Percentiles rank a stretch among this genome's conserved stretches.
These are phyloP conservation scores for Nesometra sesokonis DNA, from an alignment of 35 echinoderm and acorn worm genomes.

Conservation along the genomic window DNA sequence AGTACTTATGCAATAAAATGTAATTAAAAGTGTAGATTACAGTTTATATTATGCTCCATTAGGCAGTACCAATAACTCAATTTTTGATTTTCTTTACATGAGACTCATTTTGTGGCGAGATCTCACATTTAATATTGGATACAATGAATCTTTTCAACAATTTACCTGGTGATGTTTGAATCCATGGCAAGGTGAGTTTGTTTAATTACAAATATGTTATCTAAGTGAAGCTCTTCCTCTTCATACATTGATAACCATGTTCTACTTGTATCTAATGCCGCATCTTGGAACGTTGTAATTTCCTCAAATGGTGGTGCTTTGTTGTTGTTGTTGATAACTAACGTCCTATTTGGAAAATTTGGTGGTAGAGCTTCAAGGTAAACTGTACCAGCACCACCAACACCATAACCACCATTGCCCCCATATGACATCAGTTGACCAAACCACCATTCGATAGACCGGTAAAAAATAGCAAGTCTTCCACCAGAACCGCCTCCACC, in stretches of 20 bases:
- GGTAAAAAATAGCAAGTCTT: constrained; percentile 60
- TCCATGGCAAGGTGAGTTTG: constrained; percentile 32
- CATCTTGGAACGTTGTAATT: constrained; percentile 8
- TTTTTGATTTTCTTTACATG: no score
- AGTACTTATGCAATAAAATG: no score
- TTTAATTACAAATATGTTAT: constrained; percentile 21
- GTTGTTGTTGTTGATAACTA: constrained; percentile 45
- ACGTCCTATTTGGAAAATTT: constrained; percentile 36
- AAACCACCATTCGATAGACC: constrained; percentile 57
- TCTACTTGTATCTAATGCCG: constrained; percentile 26
- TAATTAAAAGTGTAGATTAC: no score
- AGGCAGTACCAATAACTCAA: no score
- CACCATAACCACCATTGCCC: constrained; percentile 31
- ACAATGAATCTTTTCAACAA: background rate
- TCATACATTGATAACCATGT: constrained; percentile 48
- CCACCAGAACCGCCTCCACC: constrained; percentile 62
- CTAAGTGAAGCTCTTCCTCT: constrained; percentile 26
- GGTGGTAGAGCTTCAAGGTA: constrained; percentile 45
- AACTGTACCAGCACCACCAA: constrained; percentile 68
- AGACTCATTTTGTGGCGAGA: no score
- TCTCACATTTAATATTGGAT: background rate
- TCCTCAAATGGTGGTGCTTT: constrained; percentile 29
- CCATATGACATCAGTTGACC: constrained; percentile 56
- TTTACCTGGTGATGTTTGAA: constrained; percentile 50
- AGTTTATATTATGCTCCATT: no score